phyloP scores from a whole-genome alignment of 1,140 invertebrate species.

The Holotrichia oblita region DNA sequence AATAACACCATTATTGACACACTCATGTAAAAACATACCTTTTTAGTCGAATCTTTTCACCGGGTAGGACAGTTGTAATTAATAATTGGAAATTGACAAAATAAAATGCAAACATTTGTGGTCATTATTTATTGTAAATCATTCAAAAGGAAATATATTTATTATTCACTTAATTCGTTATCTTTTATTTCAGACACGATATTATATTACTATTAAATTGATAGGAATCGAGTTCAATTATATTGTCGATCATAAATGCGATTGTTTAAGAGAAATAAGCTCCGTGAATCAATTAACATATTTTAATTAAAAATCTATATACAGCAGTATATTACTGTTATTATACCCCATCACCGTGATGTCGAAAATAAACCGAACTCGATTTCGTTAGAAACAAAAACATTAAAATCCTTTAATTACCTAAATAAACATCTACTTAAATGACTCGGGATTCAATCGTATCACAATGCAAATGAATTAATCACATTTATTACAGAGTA shows the following conservation, averaged over 20 bases:
- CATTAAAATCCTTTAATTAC: background rate
- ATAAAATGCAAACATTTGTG: background rate
- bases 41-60: conserved; percentile 28
- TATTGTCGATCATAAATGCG: background rate
- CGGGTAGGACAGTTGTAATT: conserved; percentile 1
- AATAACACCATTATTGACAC: no score
- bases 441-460: conserved; percentile 31
- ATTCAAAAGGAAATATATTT: conserved; percentile 42
- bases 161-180: no score
- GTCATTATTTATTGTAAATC: conserved; percentile 40
- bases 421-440: background rate
- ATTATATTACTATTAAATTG: conserved; percentile 39
- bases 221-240: background rate
- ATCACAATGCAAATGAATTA: conserved; percentile 35
- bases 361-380: background rate
- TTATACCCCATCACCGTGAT: background rate
- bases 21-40: background rate
- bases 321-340: background rate
- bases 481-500: conserved; percentile 27
- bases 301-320: background rate
- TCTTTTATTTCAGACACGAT: no score
- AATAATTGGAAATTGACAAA: background rate
- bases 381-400: conserved; percentile 18
- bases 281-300: background rate
- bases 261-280: background rate